These are phyloP conservation scores for Volucella inflata DNA, from an alignment of 2,888 invertebrate genomes.

Conservation along the genomic window DNA sequence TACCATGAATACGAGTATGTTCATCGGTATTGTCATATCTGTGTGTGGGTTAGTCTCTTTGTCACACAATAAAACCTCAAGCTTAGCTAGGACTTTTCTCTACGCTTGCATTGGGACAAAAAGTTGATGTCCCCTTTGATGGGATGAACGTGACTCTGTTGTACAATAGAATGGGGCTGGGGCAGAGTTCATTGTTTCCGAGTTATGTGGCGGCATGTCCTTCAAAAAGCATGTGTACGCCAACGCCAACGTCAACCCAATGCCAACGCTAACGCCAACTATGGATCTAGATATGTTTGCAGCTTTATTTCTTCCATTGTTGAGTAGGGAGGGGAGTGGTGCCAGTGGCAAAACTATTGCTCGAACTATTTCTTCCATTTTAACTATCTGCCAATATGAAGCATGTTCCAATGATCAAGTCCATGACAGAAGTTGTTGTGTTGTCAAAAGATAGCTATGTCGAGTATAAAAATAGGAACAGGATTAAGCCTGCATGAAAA, in stretches of 20 bases:
- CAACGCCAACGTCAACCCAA: too few species aligned
- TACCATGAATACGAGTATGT: too few species aligned
- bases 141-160: constrained; percentile 72
- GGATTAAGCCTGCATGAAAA: constrained; percentile 20
- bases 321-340: too few species aligned
- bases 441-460: not conserved
- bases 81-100: constrained; percentile 14
- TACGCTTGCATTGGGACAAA: constrained; percentile 44
- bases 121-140: constrained; percentile 68
- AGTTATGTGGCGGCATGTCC: constrained; percentile 73
- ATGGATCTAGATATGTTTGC: not conserved
- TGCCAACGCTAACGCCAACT: too few species aligned
- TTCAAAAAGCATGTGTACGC: constrained; percentile 51
- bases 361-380: constrained; percentile 45
- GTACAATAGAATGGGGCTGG: constrained; percentile 40
- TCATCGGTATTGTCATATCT: not conserved
- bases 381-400: constrained; percentile 63
- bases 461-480: not conserved
- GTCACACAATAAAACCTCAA: constrained; percentile 3
- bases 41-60: not conserved
- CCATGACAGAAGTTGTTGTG: constrained; percentile 15
- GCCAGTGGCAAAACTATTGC: constrained; percentile 57
- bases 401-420: constrained; percentile 54
- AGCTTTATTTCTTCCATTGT: constrained; percentile 57
- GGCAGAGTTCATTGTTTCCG: constrained; percentile 70